Evolutionary conservation across 2,888 invertebrate genomes (phyloP), one percentile per base, ranked within the genome.

Genomic region (Julus scandinavius): DNA sequence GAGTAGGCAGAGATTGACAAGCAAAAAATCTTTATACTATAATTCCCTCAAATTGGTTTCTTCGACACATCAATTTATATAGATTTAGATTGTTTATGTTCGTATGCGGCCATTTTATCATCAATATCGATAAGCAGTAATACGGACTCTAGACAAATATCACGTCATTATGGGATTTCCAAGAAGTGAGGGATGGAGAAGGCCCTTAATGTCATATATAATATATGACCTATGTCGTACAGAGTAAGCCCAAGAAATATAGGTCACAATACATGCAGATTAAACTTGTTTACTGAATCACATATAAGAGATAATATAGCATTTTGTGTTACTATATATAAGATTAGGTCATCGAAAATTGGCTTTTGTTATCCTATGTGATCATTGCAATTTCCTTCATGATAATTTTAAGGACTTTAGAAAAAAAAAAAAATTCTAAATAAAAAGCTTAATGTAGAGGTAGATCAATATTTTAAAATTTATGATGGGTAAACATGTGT

Each of bases 21-120:
- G 80, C 38, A 80, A 38, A 80, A 80, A 38, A 80, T 29, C 4
- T 9, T 3, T 15, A 5, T 11, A 63, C 38, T 80, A 29, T 29
- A 80, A 80, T 80, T 80, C 80, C 80, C 80, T 80, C 15, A 80
- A 80, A 80, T 80, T 80, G 80, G 80, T 80, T 80, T 80, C 80
- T 80, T 38, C 80, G 13, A 80, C 38, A 40, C 80, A 80, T 80
- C 80, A 80, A 40, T 80, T 80, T 80, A 38, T 80, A 80, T 40
- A 38, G 80, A 38, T 40, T 15, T 13, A 15, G 80, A 40, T 40
- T 80, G 38, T 80, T 29, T 15, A 80, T 29, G 80, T 80, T 2
- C 38, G 38, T 80, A 72, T 2, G 29, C 29, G 29, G 29, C 9
- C 9, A 29, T 72, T 72, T 72, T 72, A n/a, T 72, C 72, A 29